These are phyloP conservation scores for Rhagoletis zephyria DNA, from an alignment of 1,140 invertebrate species.

Conservation along the genomic window DNA sequence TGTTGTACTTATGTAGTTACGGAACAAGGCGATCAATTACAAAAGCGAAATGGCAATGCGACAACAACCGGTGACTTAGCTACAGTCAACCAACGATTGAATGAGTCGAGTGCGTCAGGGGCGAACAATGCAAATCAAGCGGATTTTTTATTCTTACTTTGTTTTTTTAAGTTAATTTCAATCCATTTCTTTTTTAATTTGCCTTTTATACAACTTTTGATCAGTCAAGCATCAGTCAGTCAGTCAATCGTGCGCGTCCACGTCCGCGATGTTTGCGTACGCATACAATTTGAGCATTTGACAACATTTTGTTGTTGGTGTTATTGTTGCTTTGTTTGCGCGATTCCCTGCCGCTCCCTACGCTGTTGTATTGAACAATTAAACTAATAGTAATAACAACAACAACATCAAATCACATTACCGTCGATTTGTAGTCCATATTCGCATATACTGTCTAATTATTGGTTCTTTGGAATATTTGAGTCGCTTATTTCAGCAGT, in stretches of 20 bases:
- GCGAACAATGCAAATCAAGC: conserved; percentile 49
- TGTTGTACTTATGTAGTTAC: background rate
- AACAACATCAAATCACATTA: conserved; percentile 32
- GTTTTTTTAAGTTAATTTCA: background rate
- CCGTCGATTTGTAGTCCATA: conserved; percentile 36
- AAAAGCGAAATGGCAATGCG: conserved; percentile 42
- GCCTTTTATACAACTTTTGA: background rate
- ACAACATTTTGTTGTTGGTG: background rate
- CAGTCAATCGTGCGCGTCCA: conserved; percentile 48
- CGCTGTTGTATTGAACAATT: conserved; percentile 15
- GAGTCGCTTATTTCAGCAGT: background rate
- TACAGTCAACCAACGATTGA: background rate
- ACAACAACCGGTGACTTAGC: background rate
- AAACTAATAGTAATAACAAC: background rate
- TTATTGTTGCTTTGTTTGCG: background rate
- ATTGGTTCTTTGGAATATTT: conserved; percentile 36
- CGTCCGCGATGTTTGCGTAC: conserved; percentile 24
- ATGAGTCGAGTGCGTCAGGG: conserved; percentile 26
- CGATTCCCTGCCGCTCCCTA: conserved; percentile 38
- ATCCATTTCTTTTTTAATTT: conserved; percentile 34
- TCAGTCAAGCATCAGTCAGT: conserved; percentile 49
- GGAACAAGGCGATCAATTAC: conserved; percentile 46
- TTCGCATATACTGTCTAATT: conserved; percentile 51
- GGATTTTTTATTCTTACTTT: background rate
- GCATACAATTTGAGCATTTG: conserved; percentile 23